Evolutionary conservation across 2,113 vertebrate species (phyloP).

Genomic region (Cololabis saira): DNA sequence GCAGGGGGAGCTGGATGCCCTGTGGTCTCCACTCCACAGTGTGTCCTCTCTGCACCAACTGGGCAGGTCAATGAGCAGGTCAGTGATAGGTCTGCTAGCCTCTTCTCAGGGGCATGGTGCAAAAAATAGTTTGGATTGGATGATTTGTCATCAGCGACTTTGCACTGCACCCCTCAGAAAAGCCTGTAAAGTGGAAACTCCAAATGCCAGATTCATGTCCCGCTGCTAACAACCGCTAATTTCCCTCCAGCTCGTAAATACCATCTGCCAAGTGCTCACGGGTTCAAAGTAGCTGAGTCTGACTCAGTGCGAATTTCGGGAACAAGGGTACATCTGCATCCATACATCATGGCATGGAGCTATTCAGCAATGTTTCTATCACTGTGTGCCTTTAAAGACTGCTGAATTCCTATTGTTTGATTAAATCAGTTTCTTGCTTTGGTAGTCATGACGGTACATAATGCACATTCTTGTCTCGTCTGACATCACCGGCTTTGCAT

Average conservation of each 20-base stretch:
- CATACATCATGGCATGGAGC: constrained; percentile 27
- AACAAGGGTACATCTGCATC: constrained; percentile 16
- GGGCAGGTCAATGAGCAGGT: constrained; percentile 87
- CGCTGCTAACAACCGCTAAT: constrained; percentile 37
- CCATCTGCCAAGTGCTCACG: constrained; percentile 54
- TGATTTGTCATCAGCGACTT: constrained; percentile 29
- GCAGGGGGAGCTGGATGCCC: constrained; percentile 82
- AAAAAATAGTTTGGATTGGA: constrained; percentile 34
- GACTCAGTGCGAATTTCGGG: constrained; percentile 1
- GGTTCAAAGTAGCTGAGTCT: constrained; percentile 28
- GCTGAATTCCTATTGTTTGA: neutral
- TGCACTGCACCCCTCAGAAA: constrained; percentile 47
- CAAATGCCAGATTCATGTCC: constrained; percentile 51
- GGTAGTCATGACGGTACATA: constrained; percentile 47
- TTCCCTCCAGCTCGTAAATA: constrained; percentile 47
- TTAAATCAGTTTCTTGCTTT: constrained; percentile 44
- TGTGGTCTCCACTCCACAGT: constrained; percentile 85
- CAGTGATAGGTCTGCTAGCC: constrained; percentile 69
- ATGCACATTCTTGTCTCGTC: constrained; percentile 25
- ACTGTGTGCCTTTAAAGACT: constrained; percentile 56
- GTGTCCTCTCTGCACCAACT: constrained; percentile 82
- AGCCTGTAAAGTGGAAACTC: constrained; percentile 38
- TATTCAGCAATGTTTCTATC: constrained; percentile 40
- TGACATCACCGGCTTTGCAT: constrained; percentile 67
- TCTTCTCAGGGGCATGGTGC: constrained; percentile 50